Conservation (phyloP, 2,113 vertebrate genomes). For the Willisornis vidua region DNA sequence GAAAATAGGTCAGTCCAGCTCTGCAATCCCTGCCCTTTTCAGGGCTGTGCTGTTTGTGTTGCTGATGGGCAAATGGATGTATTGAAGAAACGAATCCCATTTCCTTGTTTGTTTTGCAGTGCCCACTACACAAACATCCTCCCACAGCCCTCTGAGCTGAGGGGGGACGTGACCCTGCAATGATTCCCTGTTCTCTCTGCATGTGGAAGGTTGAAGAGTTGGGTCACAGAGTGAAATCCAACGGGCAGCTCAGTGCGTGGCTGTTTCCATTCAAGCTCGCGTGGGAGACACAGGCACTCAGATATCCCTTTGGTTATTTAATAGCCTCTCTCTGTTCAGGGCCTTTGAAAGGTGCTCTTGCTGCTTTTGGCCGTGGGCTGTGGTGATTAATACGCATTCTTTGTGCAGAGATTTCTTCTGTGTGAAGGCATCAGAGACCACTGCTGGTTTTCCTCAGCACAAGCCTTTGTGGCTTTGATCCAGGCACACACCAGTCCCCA, state of each 20-base stretch:
- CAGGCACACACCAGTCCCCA: neutral
- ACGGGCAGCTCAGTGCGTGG: accelerated
- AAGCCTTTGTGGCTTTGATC: conserved; percentile 11
- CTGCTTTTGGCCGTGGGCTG: conserved; percentile 12
- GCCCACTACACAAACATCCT: neutral
- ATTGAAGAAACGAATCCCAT: neutral
- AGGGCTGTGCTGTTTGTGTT: neutral
- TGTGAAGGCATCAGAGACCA: neutral
- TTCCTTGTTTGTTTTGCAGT: conserved; percentile 21
- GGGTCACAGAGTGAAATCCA: neutral
- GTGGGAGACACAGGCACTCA: neutral
- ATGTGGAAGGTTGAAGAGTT: neutral
- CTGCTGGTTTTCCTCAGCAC: neutral
- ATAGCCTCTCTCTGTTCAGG: neutral
- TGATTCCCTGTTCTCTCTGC: neutral
- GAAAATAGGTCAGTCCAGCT: neutral
- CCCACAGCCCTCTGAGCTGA: neutral
- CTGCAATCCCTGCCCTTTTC: neutral
- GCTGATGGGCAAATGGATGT: neutral
- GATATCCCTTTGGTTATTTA: neutral
- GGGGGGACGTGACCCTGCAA: neutral
- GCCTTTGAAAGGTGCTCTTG: conserved; percentile 41
- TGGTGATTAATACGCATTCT: conserved; percentile 26
- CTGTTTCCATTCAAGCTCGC: neutral
- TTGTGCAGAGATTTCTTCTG: neutral